phyloP scores from a whole-genome alignment of 2,888 invertebrate species.

The Sarcophaga subvicina region DNA sequence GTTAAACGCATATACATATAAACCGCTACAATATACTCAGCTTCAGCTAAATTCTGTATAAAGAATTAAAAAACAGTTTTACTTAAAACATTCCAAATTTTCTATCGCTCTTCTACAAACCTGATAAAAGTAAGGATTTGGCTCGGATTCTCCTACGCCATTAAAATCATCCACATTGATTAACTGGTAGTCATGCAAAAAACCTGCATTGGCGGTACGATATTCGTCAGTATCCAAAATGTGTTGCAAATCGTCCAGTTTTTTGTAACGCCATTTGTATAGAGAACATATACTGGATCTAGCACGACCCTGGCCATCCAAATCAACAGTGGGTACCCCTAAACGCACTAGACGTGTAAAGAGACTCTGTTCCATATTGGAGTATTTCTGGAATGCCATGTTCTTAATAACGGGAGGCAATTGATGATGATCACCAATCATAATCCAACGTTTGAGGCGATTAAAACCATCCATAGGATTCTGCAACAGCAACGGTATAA shows the following conservation, averaged over 20 bases:
- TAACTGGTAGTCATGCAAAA: slow-evolving; percentile 95
- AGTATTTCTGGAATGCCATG: slow-evolving; percentile 99
- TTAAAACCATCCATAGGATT: slow-evolving; percentile 98
- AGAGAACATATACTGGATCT: slow-evolving; percentile 94
- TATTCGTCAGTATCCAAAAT: slow-evolving; percentile 93
- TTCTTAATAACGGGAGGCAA: slow-evolving; percentile 99
- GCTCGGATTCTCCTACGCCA: slow-evolving; percentile 97
- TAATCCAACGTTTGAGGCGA: slow-evolving; percentile 98
- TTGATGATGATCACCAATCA: slow-evolving; percentile 99
- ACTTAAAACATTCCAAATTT: neutral
- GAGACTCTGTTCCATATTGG: slow-evolving; percentile 99
- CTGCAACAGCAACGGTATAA: slow-evolving; percentile 98
- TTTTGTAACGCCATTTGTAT: slow-evolving; percentile 98
- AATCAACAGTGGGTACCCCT: slow-evolving; percentile 97
- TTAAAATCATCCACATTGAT: slow-evolving; percentile 98
- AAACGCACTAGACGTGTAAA: slow-evolving; percentile 98
- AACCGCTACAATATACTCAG: slow-evolving; percentile 97
- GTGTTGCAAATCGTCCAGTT: slow-evolving; percentile 96
- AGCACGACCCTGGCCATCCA: slow-evolving; percentile 98
- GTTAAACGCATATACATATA: slow-evolving; percentile 99
- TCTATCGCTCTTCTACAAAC: slow-evolving; percentile 80
- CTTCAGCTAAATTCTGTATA: slow-evolving; percentile 90
- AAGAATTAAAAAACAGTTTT: neutral
- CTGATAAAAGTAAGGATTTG: slow-evolving; percentile 99
- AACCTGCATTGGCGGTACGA: slow-evolving; percentile 94